Conservation (phyloP, 2,113 vertebrate species). For the Meriones unguiculatus region DNA sequence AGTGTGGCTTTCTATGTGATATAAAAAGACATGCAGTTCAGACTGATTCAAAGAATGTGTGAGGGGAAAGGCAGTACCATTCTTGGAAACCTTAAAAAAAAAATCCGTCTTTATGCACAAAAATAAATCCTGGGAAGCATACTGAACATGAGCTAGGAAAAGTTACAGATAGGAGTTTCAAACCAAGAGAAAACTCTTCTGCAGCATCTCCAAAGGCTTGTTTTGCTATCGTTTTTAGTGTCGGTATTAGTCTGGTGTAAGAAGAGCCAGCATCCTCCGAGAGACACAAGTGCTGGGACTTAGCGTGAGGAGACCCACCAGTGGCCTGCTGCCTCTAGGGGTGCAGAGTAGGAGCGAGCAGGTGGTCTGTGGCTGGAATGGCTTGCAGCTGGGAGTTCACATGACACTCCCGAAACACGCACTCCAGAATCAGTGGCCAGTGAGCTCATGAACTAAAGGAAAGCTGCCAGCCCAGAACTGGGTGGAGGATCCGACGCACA, state of each 20-base stretch:
- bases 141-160: slow-evolving; percentile 53
- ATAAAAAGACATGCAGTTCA: slow-evolving; percentile 76
- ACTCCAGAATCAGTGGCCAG: slow-evolving; percentile 57
- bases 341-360: slow-evolving; percentile 56
- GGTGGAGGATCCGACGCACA: background rate
- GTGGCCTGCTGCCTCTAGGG: background rate
- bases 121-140: slow-evolving; percentile 73
- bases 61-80: slow-evolving; percentile 55
- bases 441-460: slow-evolving; percentile 46
- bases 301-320: background rate
- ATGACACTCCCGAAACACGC: slow-evolving; percentile 47
- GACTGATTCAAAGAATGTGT: slow-evolving; percentile 80
- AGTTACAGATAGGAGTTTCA: slow-evolving; percentile 63
- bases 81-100: slow-evolving; percentile 74
- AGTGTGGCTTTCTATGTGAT: slow-evolving; percentile 58
- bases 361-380: slow-evolving; percentile 74
- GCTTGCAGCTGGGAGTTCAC: slow-evolving; percentile 70
- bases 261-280: slow-evolving; percentile 60
- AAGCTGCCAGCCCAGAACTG: slow-evolving; percentile 32
- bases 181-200: slow-evolving; percentile 48
- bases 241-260: slow-evolving; percentile 65
- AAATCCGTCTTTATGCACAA: slow-evolving; percentile 44
- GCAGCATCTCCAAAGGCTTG: slow-evolving; percentile 68
- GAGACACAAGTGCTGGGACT: slow-evolving; percentile 69
- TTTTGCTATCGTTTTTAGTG: slow-evolving; percentile 59